A percentile compares a stretch with the other conserved stretches of the same genome.
phyloP scores from a whole-genome alignment of 2,797 vertebrate species.

The Rhyacichthys aspro region DNA sequence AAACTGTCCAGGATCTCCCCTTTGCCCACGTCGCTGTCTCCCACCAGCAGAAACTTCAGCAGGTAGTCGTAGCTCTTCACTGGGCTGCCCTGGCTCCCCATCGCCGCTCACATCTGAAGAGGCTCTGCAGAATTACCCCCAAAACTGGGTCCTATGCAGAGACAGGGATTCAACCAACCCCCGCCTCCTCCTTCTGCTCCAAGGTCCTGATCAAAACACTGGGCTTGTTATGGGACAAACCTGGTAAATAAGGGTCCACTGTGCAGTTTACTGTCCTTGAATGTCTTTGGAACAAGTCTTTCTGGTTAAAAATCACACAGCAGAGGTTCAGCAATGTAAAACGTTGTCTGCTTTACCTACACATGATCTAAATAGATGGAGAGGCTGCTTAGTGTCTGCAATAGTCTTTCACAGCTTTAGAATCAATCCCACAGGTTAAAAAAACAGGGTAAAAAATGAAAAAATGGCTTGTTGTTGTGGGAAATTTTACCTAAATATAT shows the following conservation, averaged over 20 bases:
- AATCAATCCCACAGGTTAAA: background rate
- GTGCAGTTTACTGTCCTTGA: conserved; percentile 12
- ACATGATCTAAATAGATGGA: too few relatives aligned
- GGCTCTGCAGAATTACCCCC: conserved; percentile 3
- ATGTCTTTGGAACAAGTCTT: conserved; percentile 14
- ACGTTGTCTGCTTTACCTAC: conserved; percentile 17
- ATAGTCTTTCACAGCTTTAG: conserved; percentile 1
- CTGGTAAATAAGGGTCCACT: conserved; percentile 5
- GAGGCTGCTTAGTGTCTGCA: too few relatives aligned
- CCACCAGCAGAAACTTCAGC: conserved; percentile 96
- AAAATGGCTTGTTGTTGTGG: background rate
- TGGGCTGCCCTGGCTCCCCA: conserved; percentile 96
- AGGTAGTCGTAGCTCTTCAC: conserved; percentile 99
- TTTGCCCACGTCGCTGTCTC: conserved; percentile 97
- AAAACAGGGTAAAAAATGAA: background rate
- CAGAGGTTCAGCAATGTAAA: conserved; percentile 12
- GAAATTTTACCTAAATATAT: conserved; percentile 1
- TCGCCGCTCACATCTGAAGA: conserved; percentile 64
- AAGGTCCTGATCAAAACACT: conserved; percentile 20
- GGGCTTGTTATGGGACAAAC: conserved; percentile 45
- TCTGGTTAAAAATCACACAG: conserved; percentile 10
- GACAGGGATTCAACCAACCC: conserved; percentile 4
- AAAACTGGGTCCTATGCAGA: background rate
- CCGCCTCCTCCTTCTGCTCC: conserved; percentile 1
- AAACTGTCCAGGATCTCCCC: conserved; percentile 98